phyloP scores from a whole-genome alignment of 1,140 invertebrate species.

The Drosophila cardini region DNA sequence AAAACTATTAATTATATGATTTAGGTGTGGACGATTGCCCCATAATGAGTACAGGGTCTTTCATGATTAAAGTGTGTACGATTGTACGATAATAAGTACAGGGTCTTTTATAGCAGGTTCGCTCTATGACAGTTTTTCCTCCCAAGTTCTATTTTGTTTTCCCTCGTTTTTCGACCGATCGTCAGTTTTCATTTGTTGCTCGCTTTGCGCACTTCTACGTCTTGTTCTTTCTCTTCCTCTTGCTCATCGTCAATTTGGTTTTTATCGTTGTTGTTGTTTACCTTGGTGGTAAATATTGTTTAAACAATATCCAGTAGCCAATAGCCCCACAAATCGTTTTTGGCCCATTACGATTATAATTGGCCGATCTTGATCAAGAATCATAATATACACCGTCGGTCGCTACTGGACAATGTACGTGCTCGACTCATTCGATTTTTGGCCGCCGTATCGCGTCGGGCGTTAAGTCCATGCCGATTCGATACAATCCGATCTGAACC shows the following conservation, averaged over 20 bases:
- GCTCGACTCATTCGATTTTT: conserved; percentile 55
- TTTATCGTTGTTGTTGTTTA: conserved; percentile 46
- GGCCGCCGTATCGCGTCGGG: conserved; percentile 13
- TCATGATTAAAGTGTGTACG: too few species aligned
- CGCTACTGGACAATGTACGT: conserved; percentile 71
- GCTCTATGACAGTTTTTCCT: neutral
- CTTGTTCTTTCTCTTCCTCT: neutral
- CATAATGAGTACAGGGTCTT: too few species aligned
- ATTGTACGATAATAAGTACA: too few species aligned
- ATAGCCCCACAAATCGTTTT: conserved; percentile 59
- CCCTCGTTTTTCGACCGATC: conserved; percentile 11
- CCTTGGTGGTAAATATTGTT: conserved; percentile 55
- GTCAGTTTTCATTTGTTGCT: conserved; percentile 46
- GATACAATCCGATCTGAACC: conserved; percentile 7
- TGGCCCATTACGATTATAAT: conserved; percentile 64
- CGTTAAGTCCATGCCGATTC: neutral
- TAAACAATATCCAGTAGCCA: conserved; percentile 48
- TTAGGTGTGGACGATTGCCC: too few species aligned
- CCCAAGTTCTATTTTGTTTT: neutral
- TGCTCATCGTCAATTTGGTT: neutral
- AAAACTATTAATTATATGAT: too few species aligned
- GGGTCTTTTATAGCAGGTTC: neutral
- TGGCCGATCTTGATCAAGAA: conserved; percentile 49
- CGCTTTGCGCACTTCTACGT: conserved; percentile 36
- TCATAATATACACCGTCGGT: neutral